Conservation (phyloP, 2,797 vertebrate species). For the Schizopygopsis malacanthus region DNA sequence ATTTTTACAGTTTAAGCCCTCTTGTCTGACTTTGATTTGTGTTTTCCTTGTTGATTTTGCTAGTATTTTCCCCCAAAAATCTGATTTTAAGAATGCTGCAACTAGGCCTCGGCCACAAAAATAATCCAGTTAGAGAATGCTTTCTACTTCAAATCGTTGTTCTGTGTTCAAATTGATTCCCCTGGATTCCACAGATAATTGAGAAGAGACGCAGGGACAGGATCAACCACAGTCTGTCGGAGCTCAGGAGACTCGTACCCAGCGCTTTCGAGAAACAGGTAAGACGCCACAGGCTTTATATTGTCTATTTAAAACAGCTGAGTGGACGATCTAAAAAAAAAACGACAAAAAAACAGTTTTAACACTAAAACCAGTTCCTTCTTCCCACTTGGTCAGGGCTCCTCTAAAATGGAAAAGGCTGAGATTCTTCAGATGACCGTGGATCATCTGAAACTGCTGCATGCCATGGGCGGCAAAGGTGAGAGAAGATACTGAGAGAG, state of each 20-base stretch:
- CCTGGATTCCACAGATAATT: constrained; percentile 81
- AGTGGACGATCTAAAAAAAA: neutral
- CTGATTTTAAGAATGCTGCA: constrained; percentile 26
- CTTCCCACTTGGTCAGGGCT: constrained; percentile 77
- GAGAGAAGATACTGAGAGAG: constrained; percentile 21
- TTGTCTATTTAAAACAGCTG: neutral
- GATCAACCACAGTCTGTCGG: constrained; percentile 95
- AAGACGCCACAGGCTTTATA: constrained; percentile 4
- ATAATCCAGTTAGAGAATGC: constrained; percentile 38
- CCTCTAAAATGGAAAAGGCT: constrained; percentile 94
- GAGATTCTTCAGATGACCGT: constrained; percentile 98
- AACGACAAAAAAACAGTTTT: neutral
- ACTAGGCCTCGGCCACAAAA: constrained; percentile 38
- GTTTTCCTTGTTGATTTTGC: constrained; percentile 18
- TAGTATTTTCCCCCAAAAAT: constrained; percentile 33
- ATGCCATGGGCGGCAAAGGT: constrained; percentile 92
- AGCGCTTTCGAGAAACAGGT: constrained; percentile 95
- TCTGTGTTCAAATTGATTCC: constrained; percentile 33
- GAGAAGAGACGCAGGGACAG: constrained; percentile 93
- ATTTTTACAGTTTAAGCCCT: constrained; percentile 27
- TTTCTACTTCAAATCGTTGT: constrained; percentile 50
- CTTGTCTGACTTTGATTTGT: constrained; percentile 48
- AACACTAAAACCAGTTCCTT: neutral
- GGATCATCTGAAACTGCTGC: constrained; percentile 93
- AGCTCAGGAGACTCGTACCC: constrained; percentile 90